phyloP scores from a whole-genome alignment of 2,888 invertebrate species.

The Subacronicta megacephala region DNA sequence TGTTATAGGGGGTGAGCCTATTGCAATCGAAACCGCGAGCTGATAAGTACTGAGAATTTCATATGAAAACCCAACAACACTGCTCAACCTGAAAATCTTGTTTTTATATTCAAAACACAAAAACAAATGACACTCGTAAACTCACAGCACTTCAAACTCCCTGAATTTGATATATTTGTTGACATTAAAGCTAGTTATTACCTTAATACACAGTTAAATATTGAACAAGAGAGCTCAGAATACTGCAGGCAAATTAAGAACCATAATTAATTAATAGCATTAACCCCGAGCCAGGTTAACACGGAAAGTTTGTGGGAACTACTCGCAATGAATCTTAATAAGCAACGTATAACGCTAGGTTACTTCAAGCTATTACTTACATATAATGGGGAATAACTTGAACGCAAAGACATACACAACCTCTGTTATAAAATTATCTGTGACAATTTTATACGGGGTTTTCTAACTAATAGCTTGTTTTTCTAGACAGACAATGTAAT shows the following conservation, averaged over 20 bases:
- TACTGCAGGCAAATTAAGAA: slow-evolving; percentile 48
- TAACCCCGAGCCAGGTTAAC: slow-evolving; percentile 53
- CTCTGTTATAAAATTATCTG: slow-evolving; percentile 52
- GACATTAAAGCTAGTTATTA: slow-evolving; percentile 31
- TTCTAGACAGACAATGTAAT: slow-evolving; percentile 14
- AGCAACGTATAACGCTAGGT: slow-evolving; percentile 39
- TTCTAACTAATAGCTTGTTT: slow-evolving; percentile 39
- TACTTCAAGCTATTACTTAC: slow-evolving; percentile 49
- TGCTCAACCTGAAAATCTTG: too few relatives aligned
- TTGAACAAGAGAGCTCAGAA: slow-evolving; percentile 48
- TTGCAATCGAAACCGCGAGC: too few relatives aligned
- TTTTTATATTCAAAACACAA: slow-evolving; percentile 9
- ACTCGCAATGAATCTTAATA: slow-evolving; percentile 59
- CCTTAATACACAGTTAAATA: slow-evolving; percentile 44
- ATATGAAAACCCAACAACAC: too few relatives aligned
- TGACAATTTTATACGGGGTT: slow-evolving; percentile 42
- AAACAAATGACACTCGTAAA: too few relatives aligned
- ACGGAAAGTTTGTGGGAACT: slow-evolving; percentile 54
- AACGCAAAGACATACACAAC: slow-evolving; percentile 47
- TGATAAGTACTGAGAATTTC: too few relatives aligned
- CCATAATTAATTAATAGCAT: slow-evolving; percentile 57
- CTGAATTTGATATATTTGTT: slow-evolving; percentile 19
- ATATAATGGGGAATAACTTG: slow-evolving; percentile 53
- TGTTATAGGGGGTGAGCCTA: too few relatives aligned
- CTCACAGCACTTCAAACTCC: slow-evolving; percentile 14